These are phyloP conservation scores for Babyrousa celebensis DNA, from an alignment of 2,797 vertebrate genomes.

Conservation along the genomic window DNA sequence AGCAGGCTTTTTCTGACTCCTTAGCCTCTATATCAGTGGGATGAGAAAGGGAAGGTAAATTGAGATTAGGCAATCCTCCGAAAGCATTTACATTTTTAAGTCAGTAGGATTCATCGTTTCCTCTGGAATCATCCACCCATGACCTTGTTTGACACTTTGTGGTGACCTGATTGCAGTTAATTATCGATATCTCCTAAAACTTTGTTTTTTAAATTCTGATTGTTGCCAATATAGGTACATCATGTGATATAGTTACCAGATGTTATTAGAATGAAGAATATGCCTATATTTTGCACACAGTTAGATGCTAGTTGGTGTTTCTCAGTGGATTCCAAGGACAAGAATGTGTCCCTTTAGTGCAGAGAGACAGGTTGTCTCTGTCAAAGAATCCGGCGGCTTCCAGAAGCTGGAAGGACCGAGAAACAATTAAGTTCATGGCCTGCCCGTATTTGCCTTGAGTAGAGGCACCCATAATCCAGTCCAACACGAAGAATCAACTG, in stretches of 20 bases:
- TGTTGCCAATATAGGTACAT: neutral
- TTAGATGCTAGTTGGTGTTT: neutral
- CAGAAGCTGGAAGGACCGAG: neutral
- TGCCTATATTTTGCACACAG: neutral
- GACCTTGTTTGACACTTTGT: neutral
- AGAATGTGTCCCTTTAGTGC: rapidly evolving
- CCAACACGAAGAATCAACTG: neutral
- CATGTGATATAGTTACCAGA: neutral
- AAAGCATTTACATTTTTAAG: neutral
- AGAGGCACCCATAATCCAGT: neutral
- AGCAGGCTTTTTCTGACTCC: neutral
- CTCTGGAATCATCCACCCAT: neutral
- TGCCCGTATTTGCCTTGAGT: neutral
- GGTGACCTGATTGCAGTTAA: neutral
- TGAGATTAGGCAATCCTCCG: neutral
- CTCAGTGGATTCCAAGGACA: neutral
- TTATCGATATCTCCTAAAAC: neutral
- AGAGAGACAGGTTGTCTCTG: neutral
- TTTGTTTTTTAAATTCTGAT: neutral
- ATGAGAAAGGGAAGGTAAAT: neutral
- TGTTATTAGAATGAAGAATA: neutral
- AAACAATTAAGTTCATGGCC: neutral
- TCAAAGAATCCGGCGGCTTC: rapidly evolving
- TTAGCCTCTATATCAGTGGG: neutral
- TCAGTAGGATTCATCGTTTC: neutral